Evolutionary conservation across 2,113 vertebrate species (phyloP), one percentile per base, ranked within the genome.

Genomic region (Thamnaconus septentrionalis): DNA sequence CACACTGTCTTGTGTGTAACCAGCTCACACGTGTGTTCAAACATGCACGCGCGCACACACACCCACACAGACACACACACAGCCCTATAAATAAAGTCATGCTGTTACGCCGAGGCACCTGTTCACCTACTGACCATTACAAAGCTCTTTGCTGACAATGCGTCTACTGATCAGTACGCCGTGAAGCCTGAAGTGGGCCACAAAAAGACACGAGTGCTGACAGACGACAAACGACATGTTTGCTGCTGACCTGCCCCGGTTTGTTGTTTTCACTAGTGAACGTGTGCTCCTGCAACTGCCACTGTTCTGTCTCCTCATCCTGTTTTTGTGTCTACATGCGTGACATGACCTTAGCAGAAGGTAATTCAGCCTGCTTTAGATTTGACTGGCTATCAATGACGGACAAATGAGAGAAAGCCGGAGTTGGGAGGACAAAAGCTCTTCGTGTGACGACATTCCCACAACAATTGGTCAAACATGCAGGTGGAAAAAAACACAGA

Each of bases 71-170:
- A 46, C 59, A 61, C 44, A 49, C 47, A 60, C 46, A 57, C 10
- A 53, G 8, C 10, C 47, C 53, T 6, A 8, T 56, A 40, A 5
- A 6, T 6, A 41, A 18, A 61, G 53, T 48, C 41, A 56, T 18
- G 8, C 49, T 18, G 61, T 51, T 46, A 54, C 47, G n/a, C 11
- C 7, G 40, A 9, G 41, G 58, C 78, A 78, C 69, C 64, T 78
- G 78, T 78, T 80, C 66, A 77, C 70, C 68, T 75, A 55, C 41
- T 74, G 52, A 59, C 64, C 42, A 66, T 47, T 53, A 47, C 53
- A 57, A 54, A 73, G 39, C n/a, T 48, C 9, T 69, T 39, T 69
- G 67, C 51, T 70, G 58, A 71, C 52, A 70, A 50, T 31, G 47
- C 1, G 45, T 64, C 69, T 69, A 7, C 41, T 40, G 56, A 5